Conservation (phyloP, 2,113 vertebrate species). For the Struthidea cinerea region DNA sequence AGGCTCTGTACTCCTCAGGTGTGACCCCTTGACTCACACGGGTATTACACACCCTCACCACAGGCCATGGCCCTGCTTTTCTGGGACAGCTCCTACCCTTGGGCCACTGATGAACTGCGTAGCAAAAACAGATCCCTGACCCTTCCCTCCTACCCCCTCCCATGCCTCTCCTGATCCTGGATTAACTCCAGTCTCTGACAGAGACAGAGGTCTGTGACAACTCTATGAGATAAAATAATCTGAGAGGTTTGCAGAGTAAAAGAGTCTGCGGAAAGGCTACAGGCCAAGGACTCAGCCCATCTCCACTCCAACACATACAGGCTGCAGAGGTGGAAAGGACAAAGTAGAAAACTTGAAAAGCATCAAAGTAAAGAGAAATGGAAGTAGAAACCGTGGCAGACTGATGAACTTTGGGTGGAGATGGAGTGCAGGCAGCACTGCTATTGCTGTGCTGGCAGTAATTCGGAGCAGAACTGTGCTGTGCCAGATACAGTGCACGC, state of each 20-base stretch:
- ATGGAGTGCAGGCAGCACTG: not conserved
- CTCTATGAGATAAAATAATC: not conserved
- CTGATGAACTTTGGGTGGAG: not conserved
- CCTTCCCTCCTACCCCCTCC: not conserved
- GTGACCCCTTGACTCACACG: not conserved
- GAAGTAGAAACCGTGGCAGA: not conserved
- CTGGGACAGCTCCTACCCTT: not conserved
- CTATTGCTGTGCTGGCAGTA: not conserved
- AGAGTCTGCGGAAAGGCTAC: not conserved
- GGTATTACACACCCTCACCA: not conserved
- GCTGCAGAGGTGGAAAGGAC: not conserved
- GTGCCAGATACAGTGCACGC: not conserved
- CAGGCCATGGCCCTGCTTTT: not conserved
- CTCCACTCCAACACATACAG: not conserved
- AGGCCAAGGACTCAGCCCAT: not conserved
- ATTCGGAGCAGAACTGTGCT: not conserved
- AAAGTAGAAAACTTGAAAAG: not conserved
- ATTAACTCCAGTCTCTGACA: not conserved
- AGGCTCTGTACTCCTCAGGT: not conserved
- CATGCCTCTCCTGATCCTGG: not conserved
- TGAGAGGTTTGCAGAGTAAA: not conserved
- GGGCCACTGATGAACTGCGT: rapidly evolving
- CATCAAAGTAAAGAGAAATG: not conserved
- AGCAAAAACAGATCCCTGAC: not conserved
- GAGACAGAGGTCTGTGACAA: not conserved